These are phyloP conservation scores for Vidua macroura DNA, from an alignment of 2,113 vertebrate genomes.

Conservation along the genomic window DNA sequence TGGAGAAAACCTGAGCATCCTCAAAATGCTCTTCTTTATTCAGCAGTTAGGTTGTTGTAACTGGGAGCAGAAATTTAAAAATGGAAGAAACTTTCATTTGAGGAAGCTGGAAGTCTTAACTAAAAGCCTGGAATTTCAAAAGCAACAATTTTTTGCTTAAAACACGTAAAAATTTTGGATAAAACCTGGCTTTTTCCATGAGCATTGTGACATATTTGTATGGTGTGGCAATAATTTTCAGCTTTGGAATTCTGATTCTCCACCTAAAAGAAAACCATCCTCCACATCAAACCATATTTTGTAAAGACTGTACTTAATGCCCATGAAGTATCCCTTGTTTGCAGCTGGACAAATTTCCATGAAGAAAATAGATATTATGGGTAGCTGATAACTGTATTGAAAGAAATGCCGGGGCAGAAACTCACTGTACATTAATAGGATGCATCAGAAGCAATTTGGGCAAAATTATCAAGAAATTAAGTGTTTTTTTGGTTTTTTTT, in stretches of 20 bases:
- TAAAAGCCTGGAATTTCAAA: neutral
- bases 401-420: neutral
- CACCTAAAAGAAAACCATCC: neutral
- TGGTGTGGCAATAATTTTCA: rapidly evolving
- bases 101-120: neutral
- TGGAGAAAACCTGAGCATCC: neutral
- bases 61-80: neutral
- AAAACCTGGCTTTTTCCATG: neutral
- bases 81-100: neutral
- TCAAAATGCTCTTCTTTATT: neutral
- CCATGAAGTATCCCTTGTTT: neutral
- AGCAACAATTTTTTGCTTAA: neutral
- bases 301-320: neutral
- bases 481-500: rapidly evolving
- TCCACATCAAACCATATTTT: neutral
- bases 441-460: neutral
- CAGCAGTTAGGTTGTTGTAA: neutral
- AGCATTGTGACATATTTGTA: neutral
- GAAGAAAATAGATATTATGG: neutral
- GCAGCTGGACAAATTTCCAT: neutral
- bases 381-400: neutral
- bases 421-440: neutral
- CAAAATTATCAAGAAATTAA: neutral
- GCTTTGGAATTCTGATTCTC: neutral
- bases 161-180: rapidly evolving